A percentile compares a stretch with the other conserved stretches of the same genome.
Conservation (phyloP, 1,140 invertebrate genomes). For the Drosophila paulistorum region DNA sequence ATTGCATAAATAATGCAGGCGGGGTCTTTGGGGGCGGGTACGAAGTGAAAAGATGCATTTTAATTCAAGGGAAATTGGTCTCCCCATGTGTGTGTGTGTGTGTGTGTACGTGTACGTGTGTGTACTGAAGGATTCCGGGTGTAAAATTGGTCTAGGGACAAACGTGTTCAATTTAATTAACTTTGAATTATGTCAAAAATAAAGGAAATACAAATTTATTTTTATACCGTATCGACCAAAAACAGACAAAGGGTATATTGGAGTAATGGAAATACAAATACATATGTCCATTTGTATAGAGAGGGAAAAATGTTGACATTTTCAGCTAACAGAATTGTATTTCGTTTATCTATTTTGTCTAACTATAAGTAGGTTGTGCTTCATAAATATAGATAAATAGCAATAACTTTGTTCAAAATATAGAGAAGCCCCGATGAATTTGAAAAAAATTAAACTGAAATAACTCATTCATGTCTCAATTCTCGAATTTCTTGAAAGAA, state of each 20-base stretch:
- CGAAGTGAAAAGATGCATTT: not conserved
- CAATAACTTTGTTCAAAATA: too few species aligned
- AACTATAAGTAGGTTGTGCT: too few species aligned
- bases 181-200: constrained; percentile 11
- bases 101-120: not conserved
- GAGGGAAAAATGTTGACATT: too few species aligned
- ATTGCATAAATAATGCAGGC: constrained; percentile 41
- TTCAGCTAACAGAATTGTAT: too few species aligned
- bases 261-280: too few species aligned
- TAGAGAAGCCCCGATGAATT: too few species aligned
- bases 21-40: not conserved
- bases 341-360: too few species aligned
- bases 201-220: not conserved
- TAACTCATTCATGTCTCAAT: too few species aligned
- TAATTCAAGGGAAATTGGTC: constrained; percentile 28
- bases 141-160: constrained; percentile 3
- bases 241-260: not conserved
- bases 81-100: not conserved
- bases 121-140: constrained; percentile 5
- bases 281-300: too few species aligned
- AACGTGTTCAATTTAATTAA: constrained; percentile 11
- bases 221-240: not conserved
- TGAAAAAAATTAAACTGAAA: too few species aligned
- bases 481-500: too few species aligned
- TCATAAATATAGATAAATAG: too few species aligned